Evolutionary conservation across 64 coral and sea anemone genomes (phyloP).

Genomic region (Montipora capricornis): DNA sequence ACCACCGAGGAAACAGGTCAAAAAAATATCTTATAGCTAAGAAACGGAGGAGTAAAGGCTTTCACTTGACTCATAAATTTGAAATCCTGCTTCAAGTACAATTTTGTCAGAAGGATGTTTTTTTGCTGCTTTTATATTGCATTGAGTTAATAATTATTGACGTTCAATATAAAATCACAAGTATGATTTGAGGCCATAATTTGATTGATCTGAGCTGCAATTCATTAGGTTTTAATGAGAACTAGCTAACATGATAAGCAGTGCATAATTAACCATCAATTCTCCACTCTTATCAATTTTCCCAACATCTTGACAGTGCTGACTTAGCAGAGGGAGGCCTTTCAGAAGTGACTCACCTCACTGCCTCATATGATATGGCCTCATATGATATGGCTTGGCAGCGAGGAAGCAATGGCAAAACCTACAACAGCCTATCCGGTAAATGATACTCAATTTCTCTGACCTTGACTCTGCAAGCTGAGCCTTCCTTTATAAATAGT

Average conservation of each 20-base stretch:
- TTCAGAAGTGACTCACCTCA: conserved; percentile 13
- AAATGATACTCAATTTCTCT: neutral
- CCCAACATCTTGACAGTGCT: conserved; percentile 18
- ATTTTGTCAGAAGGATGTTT: neutral
- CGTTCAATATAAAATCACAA: neutral
- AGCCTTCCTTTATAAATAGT: conserved; percentile 7
- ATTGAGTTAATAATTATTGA: neutral
- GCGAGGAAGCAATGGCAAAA: conserved; percentile 22
- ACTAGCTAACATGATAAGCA: neutral
- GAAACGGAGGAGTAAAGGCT: neutral
- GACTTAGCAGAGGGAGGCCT: neutral
- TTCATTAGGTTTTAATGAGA: neutral
- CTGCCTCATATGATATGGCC: neutral
- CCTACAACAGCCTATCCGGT: conserved; percentile 21
- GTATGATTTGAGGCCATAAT: neutral
- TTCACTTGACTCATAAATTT: neutral
- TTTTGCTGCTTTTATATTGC: neutral
- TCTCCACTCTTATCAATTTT: conserved; percentile 8
- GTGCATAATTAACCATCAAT: conserved; percentile 8
- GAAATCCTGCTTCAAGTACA: neutral
- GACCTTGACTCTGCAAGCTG: neutral
- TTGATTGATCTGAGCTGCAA: neutral
- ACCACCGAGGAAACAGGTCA: neutral
- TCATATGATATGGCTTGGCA: conserved; percentile 46
- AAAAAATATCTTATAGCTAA: neutral